Conservation (phyloP, 2,797 vertebrate species). For the Vipera latastei region DNA sequence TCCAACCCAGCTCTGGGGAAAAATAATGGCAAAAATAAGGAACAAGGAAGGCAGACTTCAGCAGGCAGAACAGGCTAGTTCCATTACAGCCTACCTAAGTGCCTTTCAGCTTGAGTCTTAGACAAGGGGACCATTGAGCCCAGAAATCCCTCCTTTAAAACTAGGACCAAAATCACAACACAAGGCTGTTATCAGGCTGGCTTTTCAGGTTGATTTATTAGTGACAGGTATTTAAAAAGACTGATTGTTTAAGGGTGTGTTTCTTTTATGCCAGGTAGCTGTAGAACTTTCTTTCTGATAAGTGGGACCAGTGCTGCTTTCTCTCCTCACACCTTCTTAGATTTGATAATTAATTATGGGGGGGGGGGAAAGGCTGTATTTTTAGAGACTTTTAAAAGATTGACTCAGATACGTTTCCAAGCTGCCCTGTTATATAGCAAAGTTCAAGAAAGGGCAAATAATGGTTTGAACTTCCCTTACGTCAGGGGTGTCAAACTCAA, state of each 20-base stretch:
- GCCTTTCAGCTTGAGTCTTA: not conserved
- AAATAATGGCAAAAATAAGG: not conserved
- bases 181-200: not conserved
- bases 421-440: not conserved
- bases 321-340: not conserved
- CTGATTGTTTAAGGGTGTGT: not conserved
- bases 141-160: not conserved
- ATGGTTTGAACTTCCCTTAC: not conserved
- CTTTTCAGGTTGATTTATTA: not conserved
- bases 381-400: not conserved
- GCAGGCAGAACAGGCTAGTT: not conserved
- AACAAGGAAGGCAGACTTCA: not conserved
- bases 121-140: not conserved
- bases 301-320: not conserved
- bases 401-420: not conserved
- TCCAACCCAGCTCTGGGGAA: not conserved
- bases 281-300: not conserved
- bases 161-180: not conserved
- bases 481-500: too few relatives aligned
- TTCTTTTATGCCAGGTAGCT: not conserved
- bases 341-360: not conserved
- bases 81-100: not conserved
- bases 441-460: not conserved
- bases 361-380: not conserved
- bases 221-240: not conserved